Base-by-base conservation (phyloP, 2,797 vertebrate species). In the Ciconia nigra region DNA sequence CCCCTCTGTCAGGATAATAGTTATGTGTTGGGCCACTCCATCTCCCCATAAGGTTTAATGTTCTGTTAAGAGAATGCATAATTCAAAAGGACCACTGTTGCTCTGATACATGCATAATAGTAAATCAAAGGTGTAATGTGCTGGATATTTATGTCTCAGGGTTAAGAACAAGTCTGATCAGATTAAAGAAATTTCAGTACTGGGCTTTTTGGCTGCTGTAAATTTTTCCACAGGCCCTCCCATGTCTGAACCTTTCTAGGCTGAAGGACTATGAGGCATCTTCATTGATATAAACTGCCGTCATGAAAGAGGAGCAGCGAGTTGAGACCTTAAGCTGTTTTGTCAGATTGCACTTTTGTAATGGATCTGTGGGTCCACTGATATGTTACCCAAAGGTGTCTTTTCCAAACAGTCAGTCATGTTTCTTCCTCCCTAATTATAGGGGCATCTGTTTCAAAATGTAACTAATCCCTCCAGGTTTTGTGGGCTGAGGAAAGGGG, bases 61-160 rank as follows among this genome's bases (percentile, higher is more conserved):
- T 96, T 96, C 97, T 97, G 97, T 97, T 97, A 95, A 97, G 74
- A 94, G 86, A 97, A 91, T 90, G 61, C 90, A 91, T 96, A 94
- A 98, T 97, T 98, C 96, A 94, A 79, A 91, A 96, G 82, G 57
- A 74, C 65, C 81, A 78, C 85, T 93, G 93, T 96, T 96, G 82
- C 92, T 95, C 87, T 4, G 51, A 96, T 96, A 90, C 44, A 46
- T 66, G 81, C 87, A 94, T 92, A 89, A 97, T 46, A 95, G 54
- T 94, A 98, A 97, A 93, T 97, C 89, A 87, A 83, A 97, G 88
- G 90, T 63, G 72, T 84, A 94, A 97, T 78, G 42, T 79, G 83
- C 58, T 89, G 31, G 93, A 61, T 97, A 95, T 96, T 96, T 96
- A 94, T 93, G 85, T 93, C 93, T 88, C 74, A 46, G 82, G 89